Conservation (phyloP, 2,888 invertebrate genomes). For the Callyntrura sp. region DNA sequence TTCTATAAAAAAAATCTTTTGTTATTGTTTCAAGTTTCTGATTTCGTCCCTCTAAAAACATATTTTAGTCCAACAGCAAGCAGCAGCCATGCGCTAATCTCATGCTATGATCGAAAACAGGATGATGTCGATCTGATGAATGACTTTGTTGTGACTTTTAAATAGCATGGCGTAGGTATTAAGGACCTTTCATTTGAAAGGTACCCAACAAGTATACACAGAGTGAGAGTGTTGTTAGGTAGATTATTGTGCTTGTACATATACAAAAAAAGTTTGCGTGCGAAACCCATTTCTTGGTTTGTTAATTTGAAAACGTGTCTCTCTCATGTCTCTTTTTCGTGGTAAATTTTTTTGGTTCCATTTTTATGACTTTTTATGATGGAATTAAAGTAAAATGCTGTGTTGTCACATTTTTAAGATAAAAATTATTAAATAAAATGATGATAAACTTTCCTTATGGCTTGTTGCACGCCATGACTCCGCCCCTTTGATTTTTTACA, state of each 20-base stretch:
- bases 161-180: neutral
- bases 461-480: constrained; percentile 4
- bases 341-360: neutral
- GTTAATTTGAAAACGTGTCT: too few species aligned
- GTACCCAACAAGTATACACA: neutral
- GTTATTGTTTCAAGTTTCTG: constrained; percentile 50
- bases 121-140: neutral
- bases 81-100: constrained; percentile 63
- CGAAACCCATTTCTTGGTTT: too few species aligned
- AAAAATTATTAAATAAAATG: neutral
- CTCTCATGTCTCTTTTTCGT: too few species aligned
- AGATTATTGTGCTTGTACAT: neutral
- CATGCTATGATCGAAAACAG: constrained; percentile 34
- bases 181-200: neutral
- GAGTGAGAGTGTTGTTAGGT: neutral
- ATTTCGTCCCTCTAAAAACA: neutral
- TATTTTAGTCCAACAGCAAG: neutral
- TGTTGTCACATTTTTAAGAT: neutral
- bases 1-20: constrained; percentile 27
- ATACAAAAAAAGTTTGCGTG: too few species aligned
- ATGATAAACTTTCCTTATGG: constrained; percentile 1
- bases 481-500: neutral
- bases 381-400: neutral
- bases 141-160: neutral
- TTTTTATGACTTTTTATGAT: neutral